Percentiles rank a stretch among this genome's conserved stretches.
These are phyloP conservation scores for Neoascia interrupta DNA, from an alignment of 2,888 invertebrate genomes.

Conservation along the genomic window DNA sequence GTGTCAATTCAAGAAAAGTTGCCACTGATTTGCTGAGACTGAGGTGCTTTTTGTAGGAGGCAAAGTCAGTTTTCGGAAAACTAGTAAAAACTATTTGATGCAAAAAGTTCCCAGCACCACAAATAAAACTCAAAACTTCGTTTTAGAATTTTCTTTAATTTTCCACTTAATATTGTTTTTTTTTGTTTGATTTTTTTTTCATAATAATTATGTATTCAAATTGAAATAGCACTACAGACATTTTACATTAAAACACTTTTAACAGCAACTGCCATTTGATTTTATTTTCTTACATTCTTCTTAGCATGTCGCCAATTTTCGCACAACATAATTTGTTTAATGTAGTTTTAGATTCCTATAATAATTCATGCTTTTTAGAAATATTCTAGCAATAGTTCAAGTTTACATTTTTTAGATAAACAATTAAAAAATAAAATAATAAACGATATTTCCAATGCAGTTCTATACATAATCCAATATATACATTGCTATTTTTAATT, in stretches of 20 bases:
- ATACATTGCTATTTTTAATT: too few relatives aligned
- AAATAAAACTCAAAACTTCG: too few relatives aligned
- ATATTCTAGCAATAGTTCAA: slow-evolving; percentile 3
- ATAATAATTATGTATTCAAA: neutral
- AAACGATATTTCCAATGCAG: too few relatives aligned
- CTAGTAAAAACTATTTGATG: too few relatives aligned
- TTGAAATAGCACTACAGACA: slow-evolving; percentile 5
- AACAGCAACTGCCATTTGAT: neutral
- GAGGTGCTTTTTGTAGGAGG: too few relatives aligned
- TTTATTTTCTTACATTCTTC: neutral
- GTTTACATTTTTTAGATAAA: too few relatives aligned
- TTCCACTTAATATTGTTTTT: neutral
- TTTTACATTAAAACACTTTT: slow-evolving; percentile 4
- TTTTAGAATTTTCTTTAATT: neutral
- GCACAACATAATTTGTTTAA: slow-evolving; percentile 31
- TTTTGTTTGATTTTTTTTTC: neutral
- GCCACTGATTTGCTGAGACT: too few relatives aligned
- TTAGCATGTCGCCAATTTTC: too few relatives aligned
- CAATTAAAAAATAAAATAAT: slow-evolving; percentile 36
- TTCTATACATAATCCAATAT: slow-evolving; percentile 54
- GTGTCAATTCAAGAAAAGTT: too few relatives aligned
- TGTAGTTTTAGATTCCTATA: too few relatives aligned
- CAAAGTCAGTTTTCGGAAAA: too few relatives aligned
- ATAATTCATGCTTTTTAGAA: slow-evolving; percentile 30
- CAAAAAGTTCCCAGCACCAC: too few relatives aligned